Evolutionary conservation across 2,888 invertebrate genomes (phyloP).

Genomic region (Drosophila maculinotata): DNA sequence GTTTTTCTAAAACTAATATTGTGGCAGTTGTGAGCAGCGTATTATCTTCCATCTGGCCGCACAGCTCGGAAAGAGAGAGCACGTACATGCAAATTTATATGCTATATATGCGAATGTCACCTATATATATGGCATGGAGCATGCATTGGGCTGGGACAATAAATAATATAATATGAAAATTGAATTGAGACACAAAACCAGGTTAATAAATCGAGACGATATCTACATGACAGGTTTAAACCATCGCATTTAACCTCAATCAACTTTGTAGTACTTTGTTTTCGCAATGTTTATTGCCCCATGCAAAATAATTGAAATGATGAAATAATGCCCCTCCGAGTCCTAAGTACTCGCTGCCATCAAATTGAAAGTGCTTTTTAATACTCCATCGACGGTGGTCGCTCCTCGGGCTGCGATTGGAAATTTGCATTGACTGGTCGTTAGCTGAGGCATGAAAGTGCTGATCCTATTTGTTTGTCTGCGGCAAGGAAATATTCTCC

Average conservation of each 20-base stretch:
- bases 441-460: constrained; percentile 23
- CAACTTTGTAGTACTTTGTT: constrained; percentile 41
- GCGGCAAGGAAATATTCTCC: constrained; percentile 27
- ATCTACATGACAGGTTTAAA: constrained; percentile 14
- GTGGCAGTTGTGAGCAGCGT: constrained; percentile 12
- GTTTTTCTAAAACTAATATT: constrained; percentile 9
- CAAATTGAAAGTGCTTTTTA: constrained; percentile 54
- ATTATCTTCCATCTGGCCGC: constrained; percentile 2
- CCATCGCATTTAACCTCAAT: constrained; percentile 38
- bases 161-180: constrained; percentile 47
- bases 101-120: too few relatives aligned
- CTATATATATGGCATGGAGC: not conserved
- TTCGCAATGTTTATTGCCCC: constrained; percentile 32
- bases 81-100: constrained; percentile 4
- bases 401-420: constrained; percentile 17
- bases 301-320: constrained; percentile 45
- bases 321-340: constrained; percentile 24
- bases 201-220: constrained; percentile 33
- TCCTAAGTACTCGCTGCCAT: constrained; percentile 42
- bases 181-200: constrained; percentile 31
- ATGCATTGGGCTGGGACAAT: not conserved
- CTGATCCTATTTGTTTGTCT: constrained; percentile 15
- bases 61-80: not conserved
- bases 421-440: constrained; percentile 43
- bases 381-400: constrained; percentile 29